phyloP scores from a whole-genome alignment of 2,888 invertebrate genomes.

The Nymphalis urticae region DNA sequence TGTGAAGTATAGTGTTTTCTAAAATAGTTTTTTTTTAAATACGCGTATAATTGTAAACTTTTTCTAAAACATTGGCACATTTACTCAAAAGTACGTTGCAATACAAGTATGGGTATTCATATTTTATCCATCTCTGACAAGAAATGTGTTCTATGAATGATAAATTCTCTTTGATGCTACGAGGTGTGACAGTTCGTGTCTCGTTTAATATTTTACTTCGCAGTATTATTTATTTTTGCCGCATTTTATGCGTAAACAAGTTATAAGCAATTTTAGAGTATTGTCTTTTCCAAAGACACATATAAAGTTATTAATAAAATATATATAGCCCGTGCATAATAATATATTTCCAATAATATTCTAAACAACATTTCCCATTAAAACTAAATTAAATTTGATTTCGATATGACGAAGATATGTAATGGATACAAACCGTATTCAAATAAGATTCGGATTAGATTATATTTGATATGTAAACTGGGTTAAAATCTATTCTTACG shows the following conservation, averaged over 20 bases:
- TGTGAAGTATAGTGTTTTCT: conserved; percentile 5
- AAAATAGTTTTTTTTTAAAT: conserved; percentile 18
- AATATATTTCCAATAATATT: conserved; percentile 48
- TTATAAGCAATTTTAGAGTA: background rate
- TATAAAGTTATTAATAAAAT: conserved; percentile 1
- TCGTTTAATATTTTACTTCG: background rate
- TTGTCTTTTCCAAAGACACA: conserved; percentile 11
- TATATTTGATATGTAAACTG: conserved; percentile 45
- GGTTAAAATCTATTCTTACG: conserved; percentile 30
- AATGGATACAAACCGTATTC: conserved; percentile 28
- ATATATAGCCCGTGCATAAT: conserved; percentile 38
- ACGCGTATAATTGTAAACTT: conserved; percentile 16
- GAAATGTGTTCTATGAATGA: background rate
- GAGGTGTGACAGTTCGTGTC: background rate
- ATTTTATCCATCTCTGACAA: background rate
- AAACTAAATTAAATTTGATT: conserved; percentile 55
- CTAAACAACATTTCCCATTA: conserved; percentile 48
- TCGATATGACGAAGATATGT: conserved; percentile 68
- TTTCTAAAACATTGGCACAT: conserved; percentile 25
- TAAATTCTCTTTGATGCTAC: conserved; percentile 1
- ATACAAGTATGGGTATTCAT: background rate
- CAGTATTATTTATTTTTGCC: background rate
- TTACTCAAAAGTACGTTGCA: conserved; percentile 4
- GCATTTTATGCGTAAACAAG: background rate
- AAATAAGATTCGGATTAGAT: conserved; percentile 39